These are phyloP conservation scores for Zeugodacus cucurbitae DNA, from an alignment of 1,140 invertebrate genomes.

Conservation along the genomic window DNA sequence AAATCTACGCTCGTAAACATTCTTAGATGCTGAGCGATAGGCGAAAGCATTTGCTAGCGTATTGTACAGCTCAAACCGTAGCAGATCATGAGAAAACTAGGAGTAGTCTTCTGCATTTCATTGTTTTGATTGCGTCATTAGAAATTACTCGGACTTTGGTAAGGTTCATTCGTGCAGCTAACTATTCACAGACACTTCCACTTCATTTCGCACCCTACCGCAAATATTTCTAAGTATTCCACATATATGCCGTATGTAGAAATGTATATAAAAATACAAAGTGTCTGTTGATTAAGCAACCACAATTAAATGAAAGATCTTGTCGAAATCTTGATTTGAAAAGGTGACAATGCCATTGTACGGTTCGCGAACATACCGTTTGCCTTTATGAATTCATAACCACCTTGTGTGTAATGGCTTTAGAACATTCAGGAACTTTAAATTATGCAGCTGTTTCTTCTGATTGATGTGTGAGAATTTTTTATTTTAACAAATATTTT, in stretches of 20 bases:
- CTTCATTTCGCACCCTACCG: constrained; percentile 5
- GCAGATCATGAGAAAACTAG: not conserved
- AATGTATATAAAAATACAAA: not conserved
- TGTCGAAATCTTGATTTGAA: constrained; percentile 9
- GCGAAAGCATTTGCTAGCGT: not conserved
- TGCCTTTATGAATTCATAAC: not conserved
- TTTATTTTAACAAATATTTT: not conserved
- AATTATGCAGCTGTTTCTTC: not conserved
- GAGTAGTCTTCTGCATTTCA: not conserved
- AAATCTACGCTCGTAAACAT: not conserved
- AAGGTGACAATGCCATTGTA: not conserved
- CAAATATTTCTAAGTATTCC: not conserved
- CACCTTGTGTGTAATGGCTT: not conserved
- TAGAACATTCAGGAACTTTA: not conserved
- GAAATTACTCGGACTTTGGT: not conserved
- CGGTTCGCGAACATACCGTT: not conserved
- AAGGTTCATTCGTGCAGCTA: not conserved
- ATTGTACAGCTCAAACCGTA: not conserved
- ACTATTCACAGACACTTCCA: not conserved
- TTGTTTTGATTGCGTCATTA: not conserved
- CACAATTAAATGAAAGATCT: constrained; percentile 17
- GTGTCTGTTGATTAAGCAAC: not conserved
- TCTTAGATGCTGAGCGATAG: not conserved
- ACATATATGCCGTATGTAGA: not conserved
- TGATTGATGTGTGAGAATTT: not conserved